phyloP scores from a whole-genome alignment of 2,113 vertebrate species.

The Morone saxatilis region DNA sequence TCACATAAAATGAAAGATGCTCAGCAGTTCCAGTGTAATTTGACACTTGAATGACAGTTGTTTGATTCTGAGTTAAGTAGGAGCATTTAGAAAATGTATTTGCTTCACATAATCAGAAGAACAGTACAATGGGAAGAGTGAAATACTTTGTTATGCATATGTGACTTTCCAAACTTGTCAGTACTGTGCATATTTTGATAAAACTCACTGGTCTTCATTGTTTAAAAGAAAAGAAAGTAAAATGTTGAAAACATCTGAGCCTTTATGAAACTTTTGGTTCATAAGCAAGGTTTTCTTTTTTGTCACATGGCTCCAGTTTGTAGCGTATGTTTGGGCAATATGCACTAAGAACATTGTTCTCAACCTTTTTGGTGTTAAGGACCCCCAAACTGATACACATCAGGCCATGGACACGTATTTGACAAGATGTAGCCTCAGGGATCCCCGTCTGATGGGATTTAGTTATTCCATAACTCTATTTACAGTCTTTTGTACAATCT shows the following conservation, averaged over 20 bases:
- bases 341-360: background rate
- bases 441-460: no score
- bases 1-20: background rate
- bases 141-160: constrained; percentile 16
- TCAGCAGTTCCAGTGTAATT: background rate
- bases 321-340: background rate
- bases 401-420: no score
- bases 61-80: constrained; percentile 11
- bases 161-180: constrained; percentile 17
- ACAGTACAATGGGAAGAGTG: background rate
- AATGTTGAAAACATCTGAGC: background rate
- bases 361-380: no score
- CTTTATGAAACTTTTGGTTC: background rate
- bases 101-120: constrained; percentile 11
- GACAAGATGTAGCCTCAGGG: no score
- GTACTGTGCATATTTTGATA: constrained; percentile 16
- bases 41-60: background rate
- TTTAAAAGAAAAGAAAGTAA: constrained; percentile 16
- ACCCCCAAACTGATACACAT: no score
- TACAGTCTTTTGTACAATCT: no score
- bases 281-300: background rate
- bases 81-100: background rate
- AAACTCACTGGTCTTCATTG: constrained; percentile 7
- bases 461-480: no score
- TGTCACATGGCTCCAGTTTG: background rate